Percentiles rank a stretch among this genome's conserved stretches.
phyloP scores from a whole-genome alignment of 2,113 vertebrate species.

The Poecilia latipinna region DNA sequence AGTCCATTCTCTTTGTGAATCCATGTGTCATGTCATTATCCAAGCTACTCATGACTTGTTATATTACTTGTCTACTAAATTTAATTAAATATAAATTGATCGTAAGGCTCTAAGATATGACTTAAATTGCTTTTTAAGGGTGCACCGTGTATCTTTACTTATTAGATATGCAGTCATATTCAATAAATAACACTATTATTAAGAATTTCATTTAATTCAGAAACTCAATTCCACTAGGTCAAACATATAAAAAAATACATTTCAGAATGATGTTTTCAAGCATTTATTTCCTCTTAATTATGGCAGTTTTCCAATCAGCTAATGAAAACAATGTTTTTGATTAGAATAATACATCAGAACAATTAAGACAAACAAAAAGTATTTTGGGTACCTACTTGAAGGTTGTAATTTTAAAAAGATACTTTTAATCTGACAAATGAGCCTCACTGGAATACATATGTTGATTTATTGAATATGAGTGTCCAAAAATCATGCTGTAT shows the following conservation, averaged over 20 bases:
- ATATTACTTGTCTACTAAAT: too few species aligned
- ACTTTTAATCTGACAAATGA: neutral
- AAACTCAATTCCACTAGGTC: neutral
- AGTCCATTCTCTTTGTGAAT: too few species aligned
- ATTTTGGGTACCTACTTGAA: neutral
- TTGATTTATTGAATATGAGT: neutral
- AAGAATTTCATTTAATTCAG: neutral
- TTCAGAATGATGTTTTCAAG: neutral
- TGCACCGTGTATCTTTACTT: constrained; percentile 5
- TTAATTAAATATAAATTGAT: neutral
- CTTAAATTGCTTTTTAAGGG: neutral
- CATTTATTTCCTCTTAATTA: neutral
- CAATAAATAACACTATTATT: neutral
- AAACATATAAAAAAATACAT: neutral
- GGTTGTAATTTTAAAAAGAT: neutral
- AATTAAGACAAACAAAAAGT: neutral
- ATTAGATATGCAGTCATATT: neutral
- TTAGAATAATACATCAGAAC: neutral
- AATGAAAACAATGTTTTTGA: neutral
- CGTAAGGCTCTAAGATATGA: neutral
- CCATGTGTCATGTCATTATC: too few species aligned
- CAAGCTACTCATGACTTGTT: too few species aligned
- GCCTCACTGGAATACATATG: neutral
- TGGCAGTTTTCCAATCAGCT: neutral
- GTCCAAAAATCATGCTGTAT: neutral